Evolutionary conservation across 64 coral and sea anemone genomes (phyloP), one percentile per base, ranked within the genome.

Genomic region (Montipora capricornis): DNA sequence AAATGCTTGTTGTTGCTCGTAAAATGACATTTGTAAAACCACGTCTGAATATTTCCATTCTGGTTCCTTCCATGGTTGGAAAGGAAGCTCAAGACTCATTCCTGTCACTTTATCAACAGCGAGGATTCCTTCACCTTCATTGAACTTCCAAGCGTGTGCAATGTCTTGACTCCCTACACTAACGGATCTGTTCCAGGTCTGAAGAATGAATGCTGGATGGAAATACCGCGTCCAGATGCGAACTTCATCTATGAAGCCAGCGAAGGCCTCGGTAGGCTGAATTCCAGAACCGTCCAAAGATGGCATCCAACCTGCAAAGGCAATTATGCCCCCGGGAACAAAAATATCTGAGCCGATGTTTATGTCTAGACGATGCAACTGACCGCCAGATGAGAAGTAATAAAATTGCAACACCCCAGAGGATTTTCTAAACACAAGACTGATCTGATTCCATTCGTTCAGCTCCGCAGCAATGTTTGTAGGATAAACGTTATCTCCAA

Each of bases 181-280:
- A 10, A 99, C 95, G 8, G 88, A 84, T 74, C 95, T 64, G 55
- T 94, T 92, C 84, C 92, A 96, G 2, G 91, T 92, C 52, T 99
- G 97, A 46, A 89, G 92, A 64, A 99, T 95, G 68, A 99, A 77
- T 26, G 97, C 97, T 29, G 97, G 97, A 84, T 99, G 97, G 70
- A 96, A 99, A 69, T 20, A 80, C 16, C 87, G 95, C 22, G 92
- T 94, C 97, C 97, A 99, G 60, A 99, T 92, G 22, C 94, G 94
- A 73, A 99, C 84, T 81, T 99, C 90, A 67, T 99, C 97, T 58
- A 99, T 92, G 64, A 92, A 99, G 11, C 97, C 97, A 26, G 87
- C 75, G 55, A 96, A 96, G 60, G 89, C 79, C 2, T 89, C 84
- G 20, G 44, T 9, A 47, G 95, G 94, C 73, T 96, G 95, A 47